These are phyloP conservation scores for Gambelia wislizenii DNA, from an alignment of 2,797 vertebrate genomes.

Conservation along the genomic window DNA sequence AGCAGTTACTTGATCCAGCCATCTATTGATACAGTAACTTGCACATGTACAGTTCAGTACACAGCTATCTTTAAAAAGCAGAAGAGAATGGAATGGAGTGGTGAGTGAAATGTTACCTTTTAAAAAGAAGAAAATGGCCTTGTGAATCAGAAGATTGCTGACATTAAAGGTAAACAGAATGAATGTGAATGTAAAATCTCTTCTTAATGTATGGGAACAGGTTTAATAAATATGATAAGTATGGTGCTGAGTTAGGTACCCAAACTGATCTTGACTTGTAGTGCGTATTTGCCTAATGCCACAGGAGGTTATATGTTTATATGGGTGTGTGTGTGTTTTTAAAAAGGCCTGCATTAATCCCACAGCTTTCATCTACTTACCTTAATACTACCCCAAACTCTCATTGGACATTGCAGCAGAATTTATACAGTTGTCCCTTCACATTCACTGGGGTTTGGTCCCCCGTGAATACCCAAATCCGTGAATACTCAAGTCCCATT, in stretches of 20 bases:
- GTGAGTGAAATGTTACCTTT: conserved; percentile 52
- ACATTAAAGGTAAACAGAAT: not conserved
- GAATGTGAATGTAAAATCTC: not conserved
- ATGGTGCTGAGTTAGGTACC: not conserved
- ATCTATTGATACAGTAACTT: not conserved
- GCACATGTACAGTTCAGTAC: conserved; percentile 31
- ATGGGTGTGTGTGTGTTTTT: no score
- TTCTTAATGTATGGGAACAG: not conserved
- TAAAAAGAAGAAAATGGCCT: conserved; percentile 43
- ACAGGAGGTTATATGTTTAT: not conserved
- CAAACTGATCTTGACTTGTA: not conserved
- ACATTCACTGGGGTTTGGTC: no score
- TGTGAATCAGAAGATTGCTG: conserved; percentile 34
- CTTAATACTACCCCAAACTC: no score
- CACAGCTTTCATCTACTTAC: no score
- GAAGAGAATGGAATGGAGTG: conserved; percentile 27
- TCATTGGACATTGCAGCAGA: no score
- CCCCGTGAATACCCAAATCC: no score
- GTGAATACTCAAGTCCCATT: no score
- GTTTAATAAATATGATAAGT: not conserved
- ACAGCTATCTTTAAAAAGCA: conserved; percentile 38
- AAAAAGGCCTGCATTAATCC: no score
- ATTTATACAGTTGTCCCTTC: no score
- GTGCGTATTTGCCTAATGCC: not conserved
- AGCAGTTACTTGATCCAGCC: no score